Conservation (phyloP, 2,113 vertebrate species). For the Acanthisitta chloris region DNA sequence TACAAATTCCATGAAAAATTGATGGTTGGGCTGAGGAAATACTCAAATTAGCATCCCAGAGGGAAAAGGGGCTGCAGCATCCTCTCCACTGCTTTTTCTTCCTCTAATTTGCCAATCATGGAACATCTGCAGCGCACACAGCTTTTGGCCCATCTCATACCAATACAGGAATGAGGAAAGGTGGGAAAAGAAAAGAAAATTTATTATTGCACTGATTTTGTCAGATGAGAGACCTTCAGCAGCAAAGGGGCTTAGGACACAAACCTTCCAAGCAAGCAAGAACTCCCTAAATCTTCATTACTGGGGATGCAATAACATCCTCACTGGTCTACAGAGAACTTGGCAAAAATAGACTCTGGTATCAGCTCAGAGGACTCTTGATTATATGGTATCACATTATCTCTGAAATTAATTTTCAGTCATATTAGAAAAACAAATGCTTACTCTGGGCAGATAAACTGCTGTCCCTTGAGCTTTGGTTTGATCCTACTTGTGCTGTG, state of each 20-base stretch:
- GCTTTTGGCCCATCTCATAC: background rate
- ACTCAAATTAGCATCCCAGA: background rate
- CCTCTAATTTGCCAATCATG: background rate
- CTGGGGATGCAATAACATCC: background rate
- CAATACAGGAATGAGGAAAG: background rate
- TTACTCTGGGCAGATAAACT: background rate
- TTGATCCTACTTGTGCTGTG: background rate
- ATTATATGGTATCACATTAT: background rate
- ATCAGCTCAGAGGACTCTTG: background rate
- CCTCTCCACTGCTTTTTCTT: background rate
- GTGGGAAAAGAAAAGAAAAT: background rate
- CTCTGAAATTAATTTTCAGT: background rate
- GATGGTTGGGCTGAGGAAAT: background rate
- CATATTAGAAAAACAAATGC: background rate
- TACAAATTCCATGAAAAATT: background rate
- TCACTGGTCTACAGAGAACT: background rate
- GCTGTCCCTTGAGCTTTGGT: background rate
- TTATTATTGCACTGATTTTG: background rate
- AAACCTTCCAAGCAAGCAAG: background rate
- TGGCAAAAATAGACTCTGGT: background rate
- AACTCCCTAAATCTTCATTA: background rate
- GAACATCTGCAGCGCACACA: background rate
- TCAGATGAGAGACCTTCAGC: background rate
- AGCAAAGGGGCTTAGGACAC: background rate
- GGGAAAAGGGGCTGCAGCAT: background rate